These are phyloP conservation scores for Apodemia zela DNA, from an alignment of 2,888 invertebrate genomes.

Conservation along the genomic window DNA sequence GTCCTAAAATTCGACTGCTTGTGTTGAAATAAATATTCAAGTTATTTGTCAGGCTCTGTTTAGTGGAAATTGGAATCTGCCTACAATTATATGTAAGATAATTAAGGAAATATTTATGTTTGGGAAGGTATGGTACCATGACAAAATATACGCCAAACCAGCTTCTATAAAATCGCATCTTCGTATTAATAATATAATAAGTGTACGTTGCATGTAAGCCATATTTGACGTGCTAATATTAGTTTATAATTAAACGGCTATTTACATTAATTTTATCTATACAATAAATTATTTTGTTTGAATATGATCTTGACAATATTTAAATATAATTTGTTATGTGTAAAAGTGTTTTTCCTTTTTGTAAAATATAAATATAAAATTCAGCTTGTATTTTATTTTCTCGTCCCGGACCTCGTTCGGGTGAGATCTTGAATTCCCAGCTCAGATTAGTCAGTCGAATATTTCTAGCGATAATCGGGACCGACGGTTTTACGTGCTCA, in stretches of 20 bases:
- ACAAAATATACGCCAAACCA: not conserved
- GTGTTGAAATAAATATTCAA: too few species aligned
- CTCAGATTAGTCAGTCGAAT: too few species aligned
- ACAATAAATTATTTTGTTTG: not conserved
- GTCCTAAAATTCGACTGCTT: too few species aligned
- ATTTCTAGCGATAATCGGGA: too few species aligned
- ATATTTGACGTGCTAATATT: conserved; percentile 12
- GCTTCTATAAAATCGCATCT: not conserved
- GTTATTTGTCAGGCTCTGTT: too few species aligned
- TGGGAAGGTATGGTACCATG: too few species aligned
- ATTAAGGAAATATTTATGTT: too few species aligned
- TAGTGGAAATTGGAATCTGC: too few species aligned
- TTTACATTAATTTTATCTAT: conserved; percentile 12
- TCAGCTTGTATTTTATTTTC: not conserved
- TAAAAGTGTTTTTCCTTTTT: conserved; percentile 1
- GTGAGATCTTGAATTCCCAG: too few species aligned
- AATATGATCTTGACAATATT: conserved; percentile 1
- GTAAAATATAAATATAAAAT: conserved; percentile 7
- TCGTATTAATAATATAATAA: not conserved
- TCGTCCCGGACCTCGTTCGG: not conserved
- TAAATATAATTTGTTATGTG: conserved; percentile 4
- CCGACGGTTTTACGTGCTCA: too few species aligned
- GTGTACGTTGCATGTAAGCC: not conserved
- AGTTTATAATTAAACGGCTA: conserved; percentile 12
- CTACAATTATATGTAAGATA: too few species aligned